phyloP scores from a whole-genome alignment of 2,113 vertebrate species.

The Cyanocitta stelleri region DNA sequence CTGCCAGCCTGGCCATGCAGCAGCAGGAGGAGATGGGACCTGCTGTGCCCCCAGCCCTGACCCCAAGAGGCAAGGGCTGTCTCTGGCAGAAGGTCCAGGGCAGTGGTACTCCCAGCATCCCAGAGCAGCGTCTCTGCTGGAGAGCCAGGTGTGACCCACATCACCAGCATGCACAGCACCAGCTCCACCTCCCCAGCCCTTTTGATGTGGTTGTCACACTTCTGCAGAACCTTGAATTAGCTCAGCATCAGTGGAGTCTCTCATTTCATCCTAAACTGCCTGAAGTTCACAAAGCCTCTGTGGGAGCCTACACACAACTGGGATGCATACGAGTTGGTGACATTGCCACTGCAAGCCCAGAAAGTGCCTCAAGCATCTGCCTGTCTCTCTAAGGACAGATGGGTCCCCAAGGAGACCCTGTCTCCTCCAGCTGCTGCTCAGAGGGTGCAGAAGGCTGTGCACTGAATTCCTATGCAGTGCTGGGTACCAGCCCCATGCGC shows the following conservation, averaged over 20 bases:
- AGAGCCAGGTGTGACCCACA: not conserved
- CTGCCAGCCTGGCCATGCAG: not conserved
- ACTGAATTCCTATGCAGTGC: not conserved
- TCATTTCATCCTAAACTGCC: not conserved
- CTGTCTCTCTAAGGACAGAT: not conserved
- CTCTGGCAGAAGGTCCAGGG: not conserved
- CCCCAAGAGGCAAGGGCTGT: not conserved
- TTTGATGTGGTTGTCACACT: not conserved
- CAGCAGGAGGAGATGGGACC: not conserved
- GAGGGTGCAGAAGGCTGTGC: not conserved
- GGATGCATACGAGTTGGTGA: not conserved
- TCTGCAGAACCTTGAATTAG: not conserved
- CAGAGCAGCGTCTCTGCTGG: not conserved
- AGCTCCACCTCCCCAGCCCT: accelerated
- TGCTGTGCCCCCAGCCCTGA: accelerated
- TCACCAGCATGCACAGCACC: accelerated
- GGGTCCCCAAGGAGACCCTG: not conserved
- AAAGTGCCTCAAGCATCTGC: accelerated
- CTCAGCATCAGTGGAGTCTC: not conserved
- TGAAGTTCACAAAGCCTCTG: not conserved
- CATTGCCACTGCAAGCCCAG: not conserved
- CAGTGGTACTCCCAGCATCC: not conserved
- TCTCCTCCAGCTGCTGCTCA: not conserved
- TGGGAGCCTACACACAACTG: accelerated
- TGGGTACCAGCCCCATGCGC: accelerated